Evolutionary conservation across 2,113 vertebrate species (phyloP), one percentile per base, ranked within the genome.

Genomic region (Nymphicus hollandicus): DNA sequence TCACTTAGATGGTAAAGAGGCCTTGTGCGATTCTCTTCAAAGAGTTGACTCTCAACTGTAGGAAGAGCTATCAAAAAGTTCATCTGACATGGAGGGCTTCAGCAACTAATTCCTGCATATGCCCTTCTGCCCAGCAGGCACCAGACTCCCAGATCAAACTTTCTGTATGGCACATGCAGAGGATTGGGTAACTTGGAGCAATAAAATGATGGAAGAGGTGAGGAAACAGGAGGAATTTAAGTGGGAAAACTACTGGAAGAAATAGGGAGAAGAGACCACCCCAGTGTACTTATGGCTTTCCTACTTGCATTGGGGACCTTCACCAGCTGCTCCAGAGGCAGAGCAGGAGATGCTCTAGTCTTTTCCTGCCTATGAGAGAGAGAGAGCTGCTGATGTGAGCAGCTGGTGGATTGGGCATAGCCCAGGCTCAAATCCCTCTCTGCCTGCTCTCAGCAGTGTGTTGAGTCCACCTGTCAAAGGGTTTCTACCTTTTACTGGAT

Each of bases 151-250:
- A 68, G 31, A 25, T 74, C 44, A 55, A 60, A 20, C 29, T 14
- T 78, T 37, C 35, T 66, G 1, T 6, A 5, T 10, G 37, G 22
- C 8, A 14, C 8, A 11, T 17, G 31, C 20, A 47, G 47, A 65
- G n/a, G 18, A 29, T 29, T 2, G 1, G 25, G 31, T 4, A 7
- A 8, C 9, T 6, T 39, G 28, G 43, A 44, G 8, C 7, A 28
- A 13, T 24, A 46, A 85, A 1, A 3, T 58, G n/a, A 74, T 27
- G 33, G 33, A 16, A 69, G 11, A 39, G 47, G 7, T 10, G 55
- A 66, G 50, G 61, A 73, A 91, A 60, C 2, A 29, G 10, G 20
- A 65, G 31, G 70, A 69, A 25, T 19, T 50, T 7, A 78, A 77
- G 31, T 14, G 70, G 85, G 19, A 66, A 44, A 81, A 37, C 39